Evolutionary conservation across 2,888 invertebrate species (phyloP), one percentile per base, ranked within the genome.

Genomic region (Noctua comes): DNA sequence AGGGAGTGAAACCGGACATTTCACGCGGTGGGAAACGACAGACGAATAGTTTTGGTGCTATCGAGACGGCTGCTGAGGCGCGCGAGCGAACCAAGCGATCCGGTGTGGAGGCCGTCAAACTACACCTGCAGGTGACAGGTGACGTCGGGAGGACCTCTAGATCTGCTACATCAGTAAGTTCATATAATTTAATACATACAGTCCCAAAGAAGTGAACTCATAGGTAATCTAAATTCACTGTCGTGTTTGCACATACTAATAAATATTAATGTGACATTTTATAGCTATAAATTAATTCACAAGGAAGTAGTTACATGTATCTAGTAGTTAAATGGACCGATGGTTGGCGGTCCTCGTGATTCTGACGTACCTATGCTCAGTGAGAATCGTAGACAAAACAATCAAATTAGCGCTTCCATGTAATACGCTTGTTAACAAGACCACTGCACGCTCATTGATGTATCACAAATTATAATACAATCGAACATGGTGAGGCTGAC

Each of bases 141-240:
- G 93, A 94, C 77, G 96, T 95, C 27, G 97, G 97, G n/a, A 93
- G 97, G 77, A 93, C 95, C 27, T 97, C 97, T 24, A 93, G 97
- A 78, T 97, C 97, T 77, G 97, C 97, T 27, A 95, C 96, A 74
- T 86, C 97, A 90, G 97, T 97, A 93, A 88, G 84, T 87, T 24
- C 40, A 31, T 46, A 68, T 46, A 43, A 43, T 81, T 51, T 46
- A 43, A 80, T 54, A 68, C 31, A 43, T 36, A 69, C 31, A 48
- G 10, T 62, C 31, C 46, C 59, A 71, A 69, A 80, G 54, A 81
- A 81, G 59, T 66, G 69, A 81, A 81, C 69, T 83, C 72, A 66
- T 69, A 65, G 48, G 36, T 84, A 81, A 68, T 71, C 27, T 76
- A 64, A 85, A 85, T 70, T 77, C 69, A 77, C 48, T 54, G 57